These are phyloP conservation scores for Yponomeuta malinellus DNA, from an alignment of 2,888 invertebrate genomes.

Conservation along the genomic window DNA sequence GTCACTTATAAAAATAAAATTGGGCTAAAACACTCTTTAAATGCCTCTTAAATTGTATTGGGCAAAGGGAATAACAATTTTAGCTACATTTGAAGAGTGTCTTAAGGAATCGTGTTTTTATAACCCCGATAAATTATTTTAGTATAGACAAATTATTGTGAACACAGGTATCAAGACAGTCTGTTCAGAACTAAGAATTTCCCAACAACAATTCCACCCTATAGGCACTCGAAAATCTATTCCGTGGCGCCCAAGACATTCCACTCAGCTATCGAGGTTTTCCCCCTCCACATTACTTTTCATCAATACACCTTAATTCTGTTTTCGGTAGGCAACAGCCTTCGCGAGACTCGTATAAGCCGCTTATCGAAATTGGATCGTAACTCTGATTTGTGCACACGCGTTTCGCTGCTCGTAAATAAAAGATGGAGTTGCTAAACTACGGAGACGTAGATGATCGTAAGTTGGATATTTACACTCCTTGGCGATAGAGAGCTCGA, in stretches of 20 bases:
- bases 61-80: too few species aligned
- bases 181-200: background rate
- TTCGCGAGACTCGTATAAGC: conserved; percentile 18
- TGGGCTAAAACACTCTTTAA: too few species aligned
- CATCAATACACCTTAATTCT: conserved; percentile 7
- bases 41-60: too few species aligned
- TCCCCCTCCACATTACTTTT: background rate
- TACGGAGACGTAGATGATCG: background rate
- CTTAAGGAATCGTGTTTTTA: too few species aligned
- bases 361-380: conserved; percentile 25
- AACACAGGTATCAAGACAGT: background rate
- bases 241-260: background rate
- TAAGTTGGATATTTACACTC: too few species aligned
- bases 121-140: too few species aligned
- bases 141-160: background rate
- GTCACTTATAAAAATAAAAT: too few species aligned
- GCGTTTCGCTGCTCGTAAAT: conserved; percentile 21
- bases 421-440: conserved; percentile 17
- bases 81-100: too few species aligned
- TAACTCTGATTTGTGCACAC: conserved; percentile 22
- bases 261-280: background rate
- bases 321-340: conserved; percentile 12
- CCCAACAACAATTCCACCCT: background rate
- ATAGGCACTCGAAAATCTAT: background rate
- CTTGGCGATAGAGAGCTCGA: too few species aligned